Conservation (phyloP, 2,797 vertebrate genomes). For the Dicrostonyx torquatus region DNA sequence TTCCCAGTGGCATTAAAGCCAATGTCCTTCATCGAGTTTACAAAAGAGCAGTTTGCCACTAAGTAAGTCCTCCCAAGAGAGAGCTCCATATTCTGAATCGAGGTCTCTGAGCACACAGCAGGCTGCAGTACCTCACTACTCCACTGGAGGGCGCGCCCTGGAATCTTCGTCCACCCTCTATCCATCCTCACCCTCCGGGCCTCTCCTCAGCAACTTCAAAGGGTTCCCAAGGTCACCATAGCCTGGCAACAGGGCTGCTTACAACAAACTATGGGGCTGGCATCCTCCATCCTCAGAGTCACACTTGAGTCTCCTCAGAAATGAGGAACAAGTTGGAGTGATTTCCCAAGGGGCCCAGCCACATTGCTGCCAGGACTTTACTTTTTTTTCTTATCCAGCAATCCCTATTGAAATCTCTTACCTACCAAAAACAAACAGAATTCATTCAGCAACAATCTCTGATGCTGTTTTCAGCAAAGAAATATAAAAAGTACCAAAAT, state of each 20-base stretch:
- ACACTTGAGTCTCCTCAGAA: neutral
- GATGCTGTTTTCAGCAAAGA: conserved; percentile 2
- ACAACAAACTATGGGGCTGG: neutral
- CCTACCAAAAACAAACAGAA: neutral
- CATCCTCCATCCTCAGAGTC: neutral
- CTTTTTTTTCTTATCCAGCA: neutral
- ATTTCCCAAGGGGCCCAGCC: neutral
- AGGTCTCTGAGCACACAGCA: neutral
- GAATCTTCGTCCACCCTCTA: neutral
- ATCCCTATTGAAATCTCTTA: neutral
- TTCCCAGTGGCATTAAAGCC: neutral
- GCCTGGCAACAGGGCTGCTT: neutral
- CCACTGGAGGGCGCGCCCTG: neutral
- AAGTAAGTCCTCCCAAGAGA: neutral
- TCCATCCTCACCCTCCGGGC: too few species aligned
- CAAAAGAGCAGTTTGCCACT: neutral
- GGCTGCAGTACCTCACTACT: neutral
- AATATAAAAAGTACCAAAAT: neutral
- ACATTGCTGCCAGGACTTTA: neutral
- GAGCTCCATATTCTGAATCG: neutral
- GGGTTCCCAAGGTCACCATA: neutral
- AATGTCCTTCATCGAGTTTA: neutral
- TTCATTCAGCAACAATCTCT: neutral
- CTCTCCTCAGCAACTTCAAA: neutral
- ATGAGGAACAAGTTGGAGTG: neutral